phyloP scores from a whole-genome alignment of 1,140 invertebrate species.

The Reticulitermes speratus region DNA sequence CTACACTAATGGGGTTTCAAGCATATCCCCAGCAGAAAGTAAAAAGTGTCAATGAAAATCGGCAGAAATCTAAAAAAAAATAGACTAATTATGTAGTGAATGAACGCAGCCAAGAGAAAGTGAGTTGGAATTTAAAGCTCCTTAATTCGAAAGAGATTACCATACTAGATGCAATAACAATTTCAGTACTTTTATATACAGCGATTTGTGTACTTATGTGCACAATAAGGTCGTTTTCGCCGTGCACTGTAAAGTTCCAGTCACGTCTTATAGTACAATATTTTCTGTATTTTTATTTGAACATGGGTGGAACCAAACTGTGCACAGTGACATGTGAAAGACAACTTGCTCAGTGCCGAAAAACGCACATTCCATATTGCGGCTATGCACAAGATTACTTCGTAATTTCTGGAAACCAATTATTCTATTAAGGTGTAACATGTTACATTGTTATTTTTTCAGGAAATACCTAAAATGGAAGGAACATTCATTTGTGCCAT shows the following conservation, averaged over 20 bases:
- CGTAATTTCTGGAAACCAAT: background rate
- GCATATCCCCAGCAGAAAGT: background rate
- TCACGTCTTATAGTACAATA: background rate
- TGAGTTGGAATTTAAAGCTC: background rate
- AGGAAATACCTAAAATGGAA: background rate
- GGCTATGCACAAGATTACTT: background rate
- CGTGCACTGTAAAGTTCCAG: background rate
- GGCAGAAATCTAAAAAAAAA: background rate
- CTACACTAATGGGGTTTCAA: background rate
- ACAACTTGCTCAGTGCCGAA: background rate
- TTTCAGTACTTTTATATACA: background rate
- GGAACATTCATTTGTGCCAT: slow-evolving; percentile 11
- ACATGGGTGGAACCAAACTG: background rate
- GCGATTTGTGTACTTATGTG: background rate
- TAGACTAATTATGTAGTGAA: background rate
- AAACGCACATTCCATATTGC: background rate
- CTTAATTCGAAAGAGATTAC: background rate
- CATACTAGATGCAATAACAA: background rate
- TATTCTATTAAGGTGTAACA: background rate
- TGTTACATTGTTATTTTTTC: background rate
- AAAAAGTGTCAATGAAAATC: background rate
- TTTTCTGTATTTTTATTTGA: background rate
- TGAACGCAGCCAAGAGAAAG: no score
- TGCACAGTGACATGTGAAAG: background rate
- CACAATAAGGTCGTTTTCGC: background rate